Conservation (phyloP, 2,888 invertebrate genomes). For the Mactromeris polynyma region DNA sequence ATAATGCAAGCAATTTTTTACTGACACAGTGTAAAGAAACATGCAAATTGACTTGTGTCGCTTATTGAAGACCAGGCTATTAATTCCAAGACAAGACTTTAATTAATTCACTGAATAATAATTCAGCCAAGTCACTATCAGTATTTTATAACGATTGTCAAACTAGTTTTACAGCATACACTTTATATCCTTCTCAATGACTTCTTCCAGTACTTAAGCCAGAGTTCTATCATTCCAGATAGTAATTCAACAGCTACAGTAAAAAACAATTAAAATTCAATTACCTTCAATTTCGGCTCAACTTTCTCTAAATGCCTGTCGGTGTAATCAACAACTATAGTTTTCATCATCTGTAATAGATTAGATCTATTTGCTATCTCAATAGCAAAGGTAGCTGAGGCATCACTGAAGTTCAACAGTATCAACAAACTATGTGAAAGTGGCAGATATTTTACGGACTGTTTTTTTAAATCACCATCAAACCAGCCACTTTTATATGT, state of each 20-base stretch:
- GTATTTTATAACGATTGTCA: too few relatives aligned
- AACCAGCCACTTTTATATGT: conserved; percentile 43
- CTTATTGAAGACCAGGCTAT: too few relatives aligned
- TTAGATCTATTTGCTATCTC: conserved; percentile 32
- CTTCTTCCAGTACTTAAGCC: too few relatives aligned
- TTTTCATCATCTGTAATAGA: conserved; percentile 27
- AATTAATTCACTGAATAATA: too few relatives aligned
- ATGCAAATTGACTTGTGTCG: too few relatives aligned
- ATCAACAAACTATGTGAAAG: conserved; percentile 21
- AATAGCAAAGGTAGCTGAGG: conserved; percentile 28
- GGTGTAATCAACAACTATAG: conserved; percentile 19
- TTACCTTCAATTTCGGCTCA: conserved; percentile 39
- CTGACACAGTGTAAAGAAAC: too few relatives aligned
- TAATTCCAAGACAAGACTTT: too few relatives aligned
- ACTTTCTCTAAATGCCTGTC: conserved; percentile 24
- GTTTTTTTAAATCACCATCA: conserved; percentile 11
- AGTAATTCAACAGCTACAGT: not conserved
- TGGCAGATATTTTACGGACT: conserved; percentile 35
- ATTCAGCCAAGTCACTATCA: too few relatives aligned
- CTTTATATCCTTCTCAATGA: too few relatives aligned
- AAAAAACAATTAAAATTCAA: not conserved
- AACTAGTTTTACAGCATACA: too few relatives aligned
- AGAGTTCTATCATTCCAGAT: not conserved
- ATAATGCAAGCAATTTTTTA: too few relatives aligned
- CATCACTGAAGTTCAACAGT: conserved; percentile 51